A percentile compares a stretch with the other conserved stretches of the same genome.
These are phyloP conservation scores for Lacanobia wlatinum DNA, from an alignment of 2,888 invertebrate species.

Conservation along the genomic window DNA sequence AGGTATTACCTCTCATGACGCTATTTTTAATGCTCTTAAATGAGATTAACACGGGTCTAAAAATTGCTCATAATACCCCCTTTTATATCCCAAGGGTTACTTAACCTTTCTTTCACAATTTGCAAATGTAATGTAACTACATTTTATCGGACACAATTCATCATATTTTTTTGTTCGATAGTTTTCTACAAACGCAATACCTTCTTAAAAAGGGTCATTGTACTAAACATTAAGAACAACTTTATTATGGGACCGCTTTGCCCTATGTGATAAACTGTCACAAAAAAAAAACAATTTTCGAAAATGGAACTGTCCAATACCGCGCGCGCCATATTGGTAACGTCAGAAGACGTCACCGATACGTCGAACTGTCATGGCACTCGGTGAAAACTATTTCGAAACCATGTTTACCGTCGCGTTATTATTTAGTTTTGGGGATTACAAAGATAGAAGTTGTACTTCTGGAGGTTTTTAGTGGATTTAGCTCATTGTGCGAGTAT, in stretches of 20 bases:
- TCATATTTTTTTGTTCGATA: too few species aligned
- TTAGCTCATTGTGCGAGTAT: neutral
- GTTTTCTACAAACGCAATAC: too few species aligned
- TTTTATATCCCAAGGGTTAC: slow-evolving; percentile 17
- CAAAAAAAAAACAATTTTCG: slow-evolving; percentile 59
- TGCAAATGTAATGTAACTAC: neutral
- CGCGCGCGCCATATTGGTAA: slow-evolving; percentile 34
- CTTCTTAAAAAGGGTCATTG: too few species aligned
- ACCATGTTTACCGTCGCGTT: slow-evolving; percentile 16
- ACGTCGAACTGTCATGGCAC: slow-evolving; percentile 24
- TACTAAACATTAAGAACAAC: too few species aligned
- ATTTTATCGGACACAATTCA: too few species aligned
- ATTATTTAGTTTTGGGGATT: slow-evolving; percentile 18
- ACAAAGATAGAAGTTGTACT: neutral
- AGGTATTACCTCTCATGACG: neutral
- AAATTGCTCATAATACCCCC: slow-evolving; percentile 6
- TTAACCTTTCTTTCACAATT: slow-evolving; percentile 15
- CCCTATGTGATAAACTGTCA: slow-evolving; percentile 62
- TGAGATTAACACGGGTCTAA: slow-evolving; percentile 18
- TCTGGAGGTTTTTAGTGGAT: neutral
- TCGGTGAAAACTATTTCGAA: slow-evolving; percentile 37
- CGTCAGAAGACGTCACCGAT: slow-evolving; percentile 35
- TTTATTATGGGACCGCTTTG: too few species aligned
- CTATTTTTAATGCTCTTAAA: slow-evolving; percentile 31
- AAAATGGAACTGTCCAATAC: slow-evolving; percentile 64